A percentile compares a stretch with the other conserved stretches of the same genome.
phyloP scores from a whole-genome alignment of 53 echinoderm and acorn worm species.

The Antedon mediterranea region DNA sequence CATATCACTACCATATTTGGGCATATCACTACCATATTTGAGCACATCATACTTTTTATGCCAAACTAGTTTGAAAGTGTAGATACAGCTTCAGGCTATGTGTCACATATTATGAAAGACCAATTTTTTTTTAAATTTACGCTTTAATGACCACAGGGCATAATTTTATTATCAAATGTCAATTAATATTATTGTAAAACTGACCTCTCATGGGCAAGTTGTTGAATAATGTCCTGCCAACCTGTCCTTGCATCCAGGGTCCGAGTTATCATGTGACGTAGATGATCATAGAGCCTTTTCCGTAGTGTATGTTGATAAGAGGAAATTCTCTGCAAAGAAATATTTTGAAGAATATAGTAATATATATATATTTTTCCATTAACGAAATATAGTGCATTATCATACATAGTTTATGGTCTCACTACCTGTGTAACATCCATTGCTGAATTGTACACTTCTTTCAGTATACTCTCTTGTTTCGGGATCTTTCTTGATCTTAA shows the following conservation, averaged over 20 bases:
- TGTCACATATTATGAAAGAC: too few species aligned
- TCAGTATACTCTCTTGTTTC: conserved; percentile 3
- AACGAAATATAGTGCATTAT: too few species aligned
- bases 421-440: conserved; percentile 98
- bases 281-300: conserved; percentile 52
- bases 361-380: too few species aligned
- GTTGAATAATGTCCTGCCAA: conserved; percentile 89
- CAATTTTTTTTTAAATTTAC: too few species aligned
- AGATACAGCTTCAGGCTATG: too few species aligned
- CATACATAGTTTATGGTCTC: too few species aligned
- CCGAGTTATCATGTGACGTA: conserved; percentile 53
- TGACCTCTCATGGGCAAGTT: conserved; percentile 90
- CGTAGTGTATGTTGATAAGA: conserved; percentile 59
- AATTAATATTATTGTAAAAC: not conserved
- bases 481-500: not conserved
- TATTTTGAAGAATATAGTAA: too few species aligned
- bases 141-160: not conserved
- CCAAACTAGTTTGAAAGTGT: too few species aligned
- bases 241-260: conserved; percentile 62
- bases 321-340: conserved; percentile 63
- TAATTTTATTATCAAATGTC: too few species aligned
- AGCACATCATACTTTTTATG: too few species aligned
- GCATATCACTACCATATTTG: too few species aligned
- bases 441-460: conserved; percentile 69
- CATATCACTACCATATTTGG: too few species aligned